phyloP scores from a whole-genome alignment of 2,888 invertebrate genomes.

The Phorcus lineatus region DNA sequence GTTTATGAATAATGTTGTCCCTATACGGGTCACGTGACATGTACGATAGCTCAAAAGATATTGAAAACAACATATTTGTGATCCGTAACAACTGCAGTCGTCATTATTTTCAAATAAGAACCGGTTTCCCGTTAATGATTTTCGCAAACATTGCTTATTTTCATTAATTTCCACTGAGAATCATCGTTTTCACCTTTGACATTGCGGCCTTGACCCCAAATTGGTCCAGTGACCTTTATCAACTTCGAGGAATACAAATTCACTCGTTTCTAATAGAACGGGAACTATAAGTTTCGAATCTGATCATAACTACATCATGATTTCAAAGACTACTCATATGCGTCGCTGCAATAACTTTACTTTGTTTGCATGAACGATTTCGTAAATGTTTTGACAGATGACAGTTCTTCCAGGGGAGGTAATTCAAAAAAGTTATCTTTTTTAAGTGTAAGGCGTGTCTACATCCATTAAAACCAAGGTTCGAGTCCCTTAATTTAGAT shows the following conservation, averaged over 20 bases:
- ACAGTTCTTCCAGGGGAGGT: background rate
- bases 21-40: slow-evolving; percentile 26
- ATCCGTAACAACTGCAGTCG: background rate
- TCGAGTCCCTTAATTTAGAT: too few relatives aligned
- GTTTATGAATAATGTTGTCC: slow-evolving; percentile 30
- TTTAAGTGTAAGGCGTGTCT: too few relatives aligned
- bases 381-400: background rate
- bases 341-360: too few relatives aligned
- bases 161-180: background rate
- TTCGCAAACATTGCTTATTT: background rate
- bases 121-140: background rate
- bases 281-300: too few relatives aligned
- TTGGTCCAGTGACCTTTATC: slow-evolving; percentile 7
- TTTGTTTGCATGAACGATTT: background rate
- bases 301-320: too few relatives aligned
- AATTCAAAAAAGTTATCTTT: background rate
- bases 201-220: background rate
- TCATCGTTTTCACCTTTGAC: slow-evolving; percentile 8
- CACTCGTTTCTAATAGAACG: too few relatives aligned
- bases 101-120: background rate
- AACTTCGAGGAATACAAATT: background rate
- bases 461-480: too few relatives aligned
- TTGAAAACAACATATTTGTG: background rate
- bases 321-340: too few relatives aligned
- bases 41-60: background rate